phyloP scores from a whole-genome alignment of 2,888 invertebrate species.

The Chymomyza amoena region DNA sequence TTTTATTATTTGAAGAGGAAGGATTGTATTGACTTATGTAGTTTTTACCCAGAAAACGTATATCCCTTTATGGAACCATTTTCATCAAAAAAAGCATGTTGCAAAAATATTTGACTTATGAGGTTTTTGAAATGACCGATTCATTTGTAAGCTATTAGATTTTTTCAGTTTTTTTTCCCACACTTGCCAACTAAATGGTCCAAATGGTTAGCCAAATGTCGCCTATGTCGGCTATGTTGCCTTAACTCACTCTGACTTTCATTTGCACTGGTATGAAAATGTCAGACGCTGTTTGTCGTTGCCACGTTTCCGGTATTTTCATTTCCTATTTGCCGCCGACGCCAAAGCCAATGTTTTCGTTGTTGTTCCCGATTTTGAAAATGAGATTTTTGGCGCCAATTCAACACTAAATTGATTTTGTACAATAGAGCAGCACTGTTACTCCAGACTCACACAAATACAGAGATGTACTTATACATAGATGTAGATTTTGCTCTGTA shows the following conservation, averaged over 20 bases:
- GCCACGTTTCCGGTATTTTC: slow-evolving; percentile 38
- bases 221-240: slow-evolving; percentile 5
- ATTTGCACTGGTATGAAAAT: slow-evolving; percentile 45
- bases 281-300: slow-evolving; percentile 26
- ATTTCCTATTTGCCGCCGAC: slow-evolving; percentile 28
- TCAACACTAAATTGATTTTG: slow-evolving; percentile 78
- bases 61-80: too few species aligned
- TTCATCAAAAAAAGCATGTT: too few species aligned
- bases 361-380: slow-evolving; percentile 60
- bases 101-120: too few species aligned
- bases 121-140: too few species aligned
- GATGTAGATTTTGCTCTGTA: neutral
- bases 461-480: neutral
- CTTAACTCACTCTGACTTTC: slow-evolving; percentile 50
- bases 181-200: neutral
- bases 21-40: too few species aligned
- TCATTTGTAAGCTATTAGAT: slow-evolving; percentile 55
- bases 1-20: too few species aligned
- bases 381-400: slow-evolving; percentile 77
- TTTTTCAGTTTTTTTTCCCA: slow-evolving; percentile 3
- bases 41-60: too few species aligned
- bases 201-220: neutral
- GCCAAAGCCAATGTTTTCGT: slow-evolving; percentile 22
- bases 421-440: slow-evolving; percentile 59
- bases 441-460: neutral